Evolutionary conservation across 2,113 vertebrate species (phyloP).

Genomic region (Ophiodon elongatus): DNA sequence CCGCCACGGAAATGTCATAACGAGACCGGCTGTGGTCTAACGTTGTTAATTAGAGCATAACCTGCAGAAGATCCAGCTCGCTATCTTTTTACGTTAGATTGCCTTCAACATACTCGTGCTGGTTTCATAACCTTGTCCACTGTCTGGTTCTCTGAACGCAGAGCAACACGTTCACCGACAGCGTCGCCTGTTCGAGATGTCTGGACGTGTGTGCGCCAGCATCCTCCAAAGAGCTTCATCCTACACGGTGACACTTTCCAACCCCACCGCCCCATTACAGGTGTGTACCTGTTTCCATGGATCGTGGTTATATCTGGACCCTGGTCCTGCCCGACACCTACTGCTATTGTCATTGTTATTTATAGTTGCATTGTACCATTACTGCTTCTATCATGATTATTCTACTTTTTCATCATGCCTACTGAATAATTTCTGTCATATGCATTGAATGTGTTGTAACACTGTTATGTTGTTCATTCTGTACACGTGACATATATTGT

Average conservation of each 20-base stretch:
- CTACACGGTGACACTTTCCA: slow-evolving; percentile 40
- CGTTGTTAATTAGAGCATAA: neutral
- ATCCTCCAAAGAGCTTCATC: slow-evolving; percentile 67
- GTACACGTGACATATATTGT: too few relatives aligned
- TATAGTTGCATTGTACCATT: too few relatives aligned
- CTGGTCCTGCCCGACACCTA: too few relatives aligned
- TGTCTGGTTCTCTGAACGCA: neutral
- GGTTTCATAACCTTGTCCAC: neutral
- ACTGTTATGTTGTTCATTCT: too few relatives aligned
- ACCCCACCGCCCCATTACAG: slow-evolving; percentile 26
- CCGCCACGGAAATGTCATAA: accelerated
- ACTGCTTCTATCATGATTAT: too few relatives aligned
- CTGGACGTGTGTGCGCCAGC: slow-evolving; percentile 69
- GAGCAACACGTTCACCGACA: neutral
- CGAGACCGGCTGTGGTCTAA: neutral
- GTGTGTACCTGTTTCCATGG: too few relatives aligned
- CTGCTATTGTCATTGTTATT: too few relatives aligned
- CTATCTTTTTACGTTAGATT: neutral
- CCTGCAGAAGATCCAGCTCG: neutral
- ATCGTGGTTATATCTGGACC: too few relatives aligned
- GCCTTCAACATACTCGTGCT: neutral
- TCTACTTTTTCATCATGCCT: too few relatives aligned
- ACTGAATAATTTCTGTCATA: too few relatives aligned
- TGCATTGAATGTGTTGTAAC: too few relatives aligned
- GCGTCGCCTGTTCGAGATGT: slow-evolving; percentile 65